These are phyloP conservation scores for Darevskia mixta DNA, from an alignment of 2,797 vertebrate species.

Conservation along the genomic window DNA sequence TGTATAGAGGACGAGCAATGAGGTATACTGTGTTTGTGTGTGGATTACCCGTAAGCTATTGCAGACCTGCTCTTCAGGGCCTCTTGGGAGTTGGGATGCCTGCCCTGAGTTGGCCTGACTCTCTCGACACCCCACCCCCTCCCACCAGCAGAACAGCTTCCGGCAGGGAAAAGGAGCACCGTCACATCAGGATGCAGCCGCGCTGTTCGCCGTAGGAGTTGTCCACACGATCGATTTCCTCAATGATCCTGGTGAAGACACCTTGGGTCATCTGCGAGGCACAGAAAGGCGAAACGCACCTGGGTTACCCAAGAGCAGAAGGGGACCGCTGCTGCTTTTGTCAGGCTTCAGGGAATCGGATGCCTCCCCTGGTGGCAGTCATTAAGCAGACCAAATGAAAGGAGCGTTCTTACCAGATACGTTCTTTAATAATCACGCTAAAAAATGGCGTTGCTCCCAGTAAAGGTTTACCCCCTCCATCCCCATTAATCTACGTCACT, in stretches of 20 bases:
- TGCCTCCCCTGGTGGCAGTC: no score
- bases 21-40: slow-evolving; percentile 46
- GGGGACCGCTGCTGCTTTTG: background rate
- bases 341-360: no score
- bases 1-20: slow-evolving; percentile 37
- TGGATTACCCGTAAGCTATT: slow-evolving; percentile 50
- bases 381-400: no score
- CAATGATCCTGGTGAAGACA: slow-evolving; percentile 70
- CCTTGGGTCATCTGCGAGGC: slow-evolving; percentile 54
- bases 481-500: no score
- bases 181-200: slow-evolving; percentile 64
- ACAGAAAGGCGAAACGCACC: background rate
- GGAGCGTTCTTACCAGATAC: no score
- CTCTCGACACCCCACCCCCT: rapidly evolving
- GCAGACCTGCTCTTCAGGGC: slow-evolving; percentile 15
- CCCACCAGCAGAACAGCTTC: rapidly evolving
- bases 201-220: slow-evolving; percentile 61
- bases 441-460: no score
- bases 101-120: slow-evolving; percentile 9
- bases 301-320: background rate
- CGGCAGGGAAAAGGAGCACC: rapidly evolving
- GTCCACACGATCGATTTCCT: slow-evolving; percentile 70
- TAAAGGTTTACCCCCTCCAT: no score
- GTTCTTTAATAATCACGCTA: no score
- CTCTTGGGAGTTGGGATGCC: slow-evolving; percentile 1